Conservation (phyloP, 2,113 vertebrate species). For the human region GRCh38 chr14:59596501-59597000, state of each 20-base stretch:
- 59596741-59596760: slow-evolving; percentile 94
- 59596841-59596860: slow-evolving; percentile 11
- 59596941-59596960: not conserved
- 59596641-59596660: slow-evolving; percentile 82
- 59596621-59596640: slow-evolving; percentile 90
- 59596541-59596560: slow-evolving; percentile 92
- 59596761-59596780: slow-evolving; percentile 98
- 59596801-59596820: not conserved
- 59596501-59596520: slow-evolving; percentile 92
- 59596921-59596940: not conserved
- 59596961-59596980: not conserved
- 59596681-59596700: slow-evolving; percentile 86
- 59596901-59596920: not conserved
- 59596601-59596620: slow-evolving; percentile 84
- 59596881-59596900: not conserved
- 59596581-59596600: slow-evolving; percentile 84
- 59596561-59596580: slow-evolving; percentile 89
- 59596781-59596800: slow-evolving; percentile 91
- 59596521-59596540: slow-evolving; percentile 91
- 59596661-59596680: slow-evolving; percentile 85
- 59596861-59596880: not conserved
- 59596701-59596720: slow-evolving; percentile 79
- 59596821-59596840: not conserved
- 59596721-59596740: slow-evolving; percentile 57
- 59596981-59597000: not conserved